Percentiles rank a stretch among this genome's conserved stretches.
Evolutionary conservation across 2,797 vertebrate genomes (phyloP).

Genomic region (Megalops cyprinoides): DNA sequence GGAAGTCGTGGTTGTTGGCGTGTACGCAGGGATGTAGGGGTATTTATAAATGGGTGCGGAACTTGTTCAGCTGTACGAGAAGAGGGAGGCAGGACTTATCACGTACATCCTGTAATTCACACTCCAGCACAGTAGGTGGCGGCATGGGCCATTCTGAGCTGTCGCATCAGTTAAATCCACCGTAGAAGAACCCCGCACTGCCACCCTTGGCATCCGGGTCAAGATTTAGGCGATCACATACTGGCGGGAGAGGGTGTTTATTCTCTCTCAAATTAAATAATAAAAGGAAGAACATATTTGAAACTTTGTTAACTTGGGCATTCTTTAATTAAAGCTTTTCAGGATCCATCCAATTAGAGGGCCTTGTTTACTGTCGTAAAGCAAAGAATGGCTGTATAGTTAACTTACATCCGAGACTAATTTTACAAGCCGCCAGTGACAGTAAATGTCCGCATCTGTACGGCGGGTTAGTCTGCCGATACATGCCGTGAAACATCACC

Average conservation of each 20-base stretch:
- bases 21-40: too few species aligned
- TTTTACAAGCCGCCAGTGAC: slow-evolving; percentile 14
- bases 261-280: neutral
- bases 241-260: slow-evolving; percentile 53
- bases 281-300: neutral
- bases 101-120: too few species aligned
- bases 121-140: too few species aligned
- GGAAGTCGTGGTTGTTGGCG: too few species aligned
- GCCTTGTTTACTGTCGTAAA: neutral
- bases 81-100: too few species aligned
- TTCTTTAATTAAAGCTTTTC: neutral
- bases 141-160: too few species aligned
- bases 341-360: neutral
- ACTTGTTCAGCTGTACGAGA: too few species aligned
- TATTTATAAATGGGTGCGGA: too few species aligned
- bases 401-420: slow-evolving; percentile 24
- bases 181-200: slow-evolving; percentile 28
- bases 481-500: neutral
- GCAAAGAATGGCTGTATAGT: slow-evolving; percentile 6
- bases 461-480: neutral
- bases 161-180: too few species aligned
- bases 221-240: slow-evolving; percentile 46
- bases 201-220: slow-evolving; percentile 22
- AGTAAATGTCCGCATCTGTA: slow-evolving; percentile 17
- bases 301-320: neutral